These are phyloP conservation scores for Lamellibrachia luymesi DNA, from an alignment of 1,140 invertebrate species.

Conservation along the genomic window DNA sequence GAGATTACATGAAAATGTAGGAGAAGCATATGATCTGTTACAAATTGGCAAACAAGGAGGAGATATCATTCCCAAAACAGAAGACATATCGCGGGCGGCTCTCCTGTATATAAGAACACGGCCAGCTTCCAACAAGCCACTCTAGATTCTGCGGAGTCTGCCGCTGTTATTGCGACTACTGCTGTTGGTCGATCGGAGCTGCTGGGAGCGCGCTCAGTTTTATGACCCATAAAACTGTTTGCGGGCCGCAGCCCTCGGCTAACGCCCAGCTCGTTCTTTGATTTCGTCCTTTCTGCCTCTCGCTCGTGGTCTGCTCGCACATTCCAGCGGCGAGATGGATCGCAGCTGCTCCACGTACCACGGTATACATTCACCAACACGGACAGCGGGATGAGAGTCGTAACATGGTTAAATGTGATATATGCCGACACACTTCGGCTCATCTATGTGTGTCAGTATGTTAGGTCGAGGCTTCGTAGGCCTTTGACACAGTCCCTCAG, in stretches of 20 bases:
- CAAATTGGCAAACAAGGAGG: too few relatives aligned
- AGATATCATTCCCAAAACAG: neutral
- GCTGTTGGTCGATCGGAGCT: neutral
- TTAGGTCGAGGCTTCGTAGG: too few relatives aligned
- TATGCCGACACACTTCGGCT: too few relatives aligned
- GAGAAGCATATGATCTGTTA: too few relatives aligned
- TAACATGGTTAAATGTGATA: too few relatives aligned
- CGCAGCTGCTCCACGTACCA: neutral
- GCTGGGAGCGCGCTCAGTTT: neutral
- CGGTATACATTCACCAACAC: too few relatives aligned
- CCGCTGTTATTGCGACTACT: neutral
- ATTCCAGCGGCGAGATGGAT: neutral
- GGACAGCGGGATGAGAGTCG: too few relatives aligned
- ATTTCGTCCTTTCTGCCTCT: neutral
- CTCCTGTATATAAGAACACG: neutral
- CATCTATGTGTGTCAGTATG: too few relatives aligned
- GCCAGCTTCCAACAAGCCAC: neutral
- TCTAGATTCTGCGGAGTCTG: neutral
- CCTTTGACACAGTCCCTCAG: too few relatives aligned
- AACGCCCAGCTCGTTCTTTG: neutral
- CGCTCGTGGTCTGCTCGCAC: neutral
- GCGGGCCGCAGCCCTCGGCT: neutral
- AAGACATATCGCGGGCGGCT: neutral
- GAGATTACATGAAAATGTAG: too few relatives aligned
- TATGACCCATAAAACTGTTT: neutral